Conservation (phyloP, 2,888 invertebrate species). For the Chorisops tibialis region DNA sequence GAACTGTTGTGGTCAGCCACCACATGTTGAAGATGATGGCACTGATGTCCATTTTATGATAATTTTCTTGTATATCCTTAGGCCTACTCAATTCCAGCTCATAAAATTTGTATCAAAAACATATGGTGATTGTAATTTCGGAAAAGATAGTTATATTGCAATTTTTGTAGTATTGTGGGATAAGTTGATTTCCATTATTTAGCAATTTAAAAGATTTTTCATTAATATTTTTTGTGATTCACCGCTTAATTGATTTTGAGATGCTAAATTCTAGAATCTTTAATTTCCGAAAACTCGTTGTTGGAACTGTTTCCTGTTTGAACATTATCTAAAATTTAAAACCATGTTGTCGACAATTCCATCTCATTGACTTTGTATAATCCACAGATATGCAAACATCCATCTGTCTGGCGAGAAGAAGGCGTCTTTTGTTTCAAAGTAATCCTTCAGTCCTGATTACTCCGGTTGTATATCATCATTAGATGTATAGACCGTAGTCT, state of each 20-base stretch:
- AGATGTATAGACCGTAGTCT: background rate
- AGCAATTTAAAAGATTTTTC: too few species aligned
- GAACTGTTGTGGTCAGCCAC: constrained; percentile 15
- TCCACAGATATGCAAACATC: constrained; percentile 13
- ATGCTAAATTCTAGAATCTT: too few species aligned
- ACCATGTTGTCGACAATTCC: constrained; percentile 1
- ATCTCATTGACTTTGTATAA: constrained; percentile 28
- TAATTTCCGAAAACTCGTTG: too few species aligned
- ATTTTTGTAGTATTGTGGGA: too few species aligned
- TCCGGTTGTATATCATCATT: constrained; percentile 31
- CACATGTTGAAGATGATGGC: constrained; percentile 20
- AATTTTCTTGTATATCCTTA: constrained; percentile 4
- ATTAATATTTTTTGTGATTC: too few species aligned
- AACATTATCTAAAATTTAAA: background rate
- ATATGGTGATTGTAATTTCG: too few species aligned
- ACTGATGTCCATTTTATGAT: constrained; percentile 27
- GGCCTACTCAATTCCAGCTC: background rate
- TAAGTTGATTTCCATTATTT: too few species aligned
- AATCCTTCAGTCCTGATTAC: constrained; percentile 31
- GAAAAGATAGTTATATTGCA: too few species aligned
- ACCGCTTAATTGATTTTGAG: too few species aligned
- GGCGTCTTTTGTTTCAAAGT: constrained; percentile 30
- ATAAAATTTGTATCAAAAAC: constrained; percentile 5
- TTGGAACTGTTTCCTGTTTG: too few species aligned
- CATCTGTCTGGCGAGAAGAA: constrained; percentile 1